These are phyloP conservation scores for Leptoteleia sp. DNA, from an alignment of 1,140 invertebrate genomes.

Conservation along the genomic window DNA sequence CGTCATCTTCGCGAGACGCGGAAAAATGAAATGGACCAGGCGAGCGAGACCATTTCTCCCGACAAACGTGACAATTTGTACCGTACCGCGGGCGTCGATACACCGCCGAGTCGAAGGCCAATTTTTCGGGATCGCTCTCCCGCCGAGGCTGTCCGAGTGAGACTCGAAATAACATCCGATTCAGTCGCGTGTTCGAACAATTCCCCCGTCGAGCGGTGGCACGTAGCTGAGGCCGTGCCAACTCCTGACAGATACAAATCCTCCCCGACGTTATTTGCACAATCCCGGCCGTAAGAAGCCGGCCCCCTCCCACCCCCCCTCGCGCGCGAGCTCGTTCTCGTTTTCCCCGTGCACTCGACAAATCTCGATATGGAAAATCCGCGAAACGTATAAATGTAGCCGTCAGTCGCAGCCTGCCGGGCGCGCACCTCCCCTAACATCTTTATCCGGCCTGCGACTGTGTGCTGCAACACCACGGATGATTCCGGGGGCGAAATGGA, in stretches of 20 bases:
- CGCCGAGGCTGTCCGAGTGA: neutral
- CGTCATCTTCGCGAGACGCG: neutral
- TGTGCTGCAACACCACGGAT: conserved; percentile 53
- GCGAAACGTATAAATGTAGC: conserved; percentile 79
- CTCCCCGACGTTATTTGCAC: conserved; percentile 76
- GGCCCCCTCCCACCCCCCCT: conserved; percentile 22
- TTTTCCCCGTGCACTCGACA: conserved; percentile 73
- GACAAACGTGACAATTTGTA: conserved; percentile 37
- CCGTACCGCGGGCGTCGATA: neutral
- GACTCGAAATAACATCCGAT: conserved; percentile 45
- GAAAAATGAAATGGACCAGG: conserved; percentile 11
- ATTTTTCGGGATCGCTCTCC: conserved; percentile 15
- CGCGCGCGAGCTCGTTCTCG: conserved; percentile 49
- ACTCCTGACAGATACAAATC: conserved; percentile 79
- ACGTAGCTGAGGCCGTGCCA: conserved; percentile 62
- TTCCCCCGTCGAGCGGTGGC: conserved; percentile 35
- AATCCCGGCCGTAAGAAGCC: conserved; percentile 57
- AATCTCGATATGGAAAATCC: conserved; percentile 80
- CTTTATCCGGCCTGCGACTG: conserved; percentile 64
- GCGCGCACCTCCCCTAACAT: conserved; percentile 69
- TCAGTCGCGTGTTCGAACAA: conserved; percentile 46
- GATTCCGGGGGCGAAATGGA: conserved; percentile 51
- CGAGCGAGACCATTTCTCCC: conserved; percentile 11
- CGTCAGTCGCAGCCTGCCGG: conserved; percentile 75
- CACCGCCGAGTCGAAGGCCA: no score